Conservation (phyloP, 2,888 invertebrate species). For the Hirtodrosophila histrioides region DNA sequence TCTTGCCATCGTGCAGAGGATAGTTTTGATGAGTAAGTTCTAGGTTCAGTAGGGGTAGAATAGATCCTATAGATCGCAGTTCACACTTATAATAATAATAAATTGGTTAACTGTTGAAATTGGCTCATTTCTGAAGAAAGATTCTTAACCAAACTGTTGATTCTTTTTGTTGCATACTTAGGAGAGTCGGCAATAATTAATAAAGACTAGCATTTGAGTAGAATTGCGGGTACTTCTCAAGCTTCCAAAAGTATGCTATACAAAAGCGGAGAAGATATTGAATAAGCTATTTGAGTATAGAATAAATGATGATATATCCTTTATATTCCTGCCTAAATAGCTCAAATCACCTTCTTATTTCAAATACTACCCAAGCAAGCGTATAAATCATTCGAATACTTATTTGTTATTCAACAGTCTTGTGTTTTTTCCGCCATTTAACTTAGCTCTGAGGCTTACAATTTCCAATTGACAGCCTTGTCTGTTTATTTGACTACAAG, state of each 20-base stretch:
- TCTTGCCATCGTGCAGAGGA: too few species aligned
- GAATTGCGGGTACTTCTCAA: not conserved
- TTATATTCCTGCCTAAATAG: not conserved
- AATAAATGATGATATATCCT: not conserved
- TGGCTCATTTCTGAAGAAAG: too few species aligned
- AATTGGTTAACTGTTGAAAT: too few species aligned
- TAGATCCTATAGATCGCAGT: too few species aligned
- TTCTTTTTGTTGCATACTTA: conserved; percentile 37
- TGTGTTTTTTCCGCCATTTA: conserved; percentile 8
- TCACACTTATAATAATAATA: too few species aligned
- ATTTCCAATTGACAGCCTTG: conserved; percentile 51
- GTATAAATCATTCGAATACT: conserved; percentile 8
- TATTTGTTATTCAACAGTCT: not conserved
- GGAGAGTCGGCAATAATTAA: not conserved
- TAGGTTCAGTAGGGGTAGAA: too few species aligned
- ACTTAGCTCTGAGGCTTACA: conserved; percentile 13
- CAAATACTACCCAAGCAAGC: not conserved
- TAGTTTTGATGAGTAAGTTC: too few species aligned
- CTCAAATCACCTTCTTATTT: too few species aligned
- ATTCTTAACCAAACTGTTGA: too few species aligned
- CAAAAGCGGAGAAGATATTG: not conserved
- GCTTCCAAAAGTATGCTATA: conserved; percentile 23
- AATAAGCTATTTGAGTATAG: not conserved
- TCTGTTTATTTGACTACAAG: conserved; percentile 63
- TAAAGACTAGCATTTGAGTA: not conserved